These are phyloP conservation scores for Drosophila orena DNA, from an alignment of 1,140 invertebrate genomes.

Conservation along the genomic window DNA sequence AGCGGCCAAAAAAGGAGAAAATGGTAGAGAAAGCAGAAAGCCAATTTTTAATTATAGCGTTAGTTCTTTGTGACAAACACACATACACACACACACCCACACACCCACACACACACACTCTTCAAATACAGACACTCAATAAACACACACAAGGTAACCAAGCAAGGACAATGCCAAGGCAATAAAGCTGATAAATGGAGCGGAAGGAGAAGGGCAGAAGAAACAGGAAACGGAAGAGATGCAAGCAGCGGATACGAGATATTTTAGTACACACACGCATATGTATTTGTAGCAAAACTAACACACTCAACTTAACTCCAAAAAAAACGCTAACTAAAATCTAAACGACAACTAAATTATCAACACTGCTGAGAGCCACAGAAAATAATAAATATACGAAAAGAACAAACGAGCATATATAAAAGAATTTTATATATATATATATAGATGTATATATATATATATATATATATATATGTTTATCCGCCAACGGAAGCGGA, in stretches of 20 bases:
- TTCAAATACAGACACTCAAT: background rate
- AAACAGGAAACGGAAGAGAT: slow-evolving; percentile 20
- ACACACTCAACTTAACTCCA: slow-evolving; percentile 41
- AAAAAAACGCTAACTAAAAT: slow-evolving; percentile 38
- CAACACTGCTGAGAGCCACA: slow-evolving; percentile 60
- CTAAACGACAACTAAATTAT: slow-evolving; percentile 42
- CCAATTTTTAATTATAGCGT: slow-evolving; percentile 67
- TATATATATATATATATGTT: slow-evolving; percentile 13
- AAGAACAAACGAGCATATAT: slow-evolving; percentile 22
- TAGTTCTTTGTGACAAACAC: slow-evolving; percentile 52
- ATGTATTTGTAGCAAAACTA: slow-evolving; percentile 42
- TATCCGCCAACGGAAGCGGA: slow-evolving; percentile 15
- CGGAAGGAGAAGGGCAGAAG: background rate
- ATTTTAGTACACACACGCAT: slow-evolving; percentile 54
- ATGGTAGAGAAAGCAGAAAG: slow-evolving; percentile 37
- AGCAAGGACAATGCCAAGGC: slow-evolving; percentile 47
- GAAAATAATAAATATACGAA: slow-evolving; percentile 27
- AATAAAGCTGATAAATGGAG: slow-evolving; percentile 23
- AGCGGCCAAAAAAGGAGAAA: slow-evolving; percentile 67
- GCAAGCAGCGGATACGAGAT: slow-evolving; percentile 43
- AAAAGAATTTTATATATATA: background rate
- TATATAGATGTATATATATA: slow-evolving; percentile 9
- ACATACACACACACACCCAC: background rate
- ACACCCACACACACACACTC: background rate
- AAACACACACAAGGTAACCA: slow-evolving; percentile 16